phyloP scores from a whole-genome alignment of 2,888 invertebrate genomes.

The Melinaea menophilus region DNA sequence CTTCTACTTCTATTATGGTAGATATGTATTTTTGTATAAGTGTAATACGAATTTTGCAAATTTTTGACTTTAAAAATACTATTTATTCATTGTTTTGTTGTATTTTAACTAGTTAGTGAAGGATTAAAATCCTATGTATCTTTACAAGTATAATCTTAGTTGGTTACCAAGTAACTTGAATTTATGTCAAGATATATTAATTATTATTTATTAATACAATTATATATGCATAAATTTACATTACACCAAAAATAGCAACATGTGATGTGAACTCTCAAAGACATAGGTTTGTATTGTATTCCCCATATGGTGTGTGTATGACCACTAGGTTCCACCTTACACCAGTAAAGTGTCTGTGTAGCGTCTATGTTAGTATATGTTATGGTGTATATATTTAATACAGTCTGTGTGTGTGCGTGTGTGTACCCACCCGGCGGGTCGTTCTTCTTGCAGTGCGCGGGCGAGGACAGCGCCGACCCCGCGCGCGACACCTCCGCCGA shows the following conservation, averaged over 20 bases:
- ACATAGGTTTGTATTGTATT: too few relatives aligned
- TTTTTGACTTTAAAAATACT: neutral
- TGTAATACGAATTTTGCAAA: neutral
- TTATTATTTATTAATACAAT: too few relatives aligned
- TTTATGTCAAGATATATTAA: too few relatives aligned
- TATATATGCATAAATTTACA: too few relatives aligned
- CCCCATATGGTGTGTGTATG: too few relatives aligned
- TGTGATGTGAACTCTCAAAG: too few relatives aligned
- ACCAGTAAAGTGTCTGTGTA: neutral
- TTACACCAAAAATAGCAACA: too few relatives aligned
- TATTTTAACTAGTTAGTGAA: neutral
- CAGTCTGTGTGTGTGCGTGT: slow-evolving; percentile 4
- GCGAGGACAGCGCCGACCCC: slow-evolving; percentile 68
- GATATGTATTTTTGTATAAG: slow-evolving; percentile 35
- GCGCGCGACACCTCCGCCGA: slow-evolving; percentile 72
- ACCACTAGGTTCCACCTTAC: too few relatives aligned
- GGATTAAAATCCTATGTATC: too few relatives aligned
- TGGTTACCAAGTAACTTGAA: too few relatives aligned
- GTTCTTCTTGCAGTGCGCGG: slow-evolving; percentile 67
- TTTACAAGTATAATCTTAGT: too few relatives aligned
- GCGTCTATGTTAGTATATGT: neutral
- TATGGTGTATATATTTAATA: slow-evolving; percentile 7
- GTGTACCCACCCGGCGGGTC: slow-evolving; percentile 69
- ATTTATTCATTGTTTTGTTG: neutral
- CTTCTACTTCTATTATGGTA: slow-evolving; percentile 43